These are phyloP conservation scores for Amblyopsis rosae DNA, from an alignment of 2,113 vertebrate genomes.

Conservation along the genomic window DNA sequence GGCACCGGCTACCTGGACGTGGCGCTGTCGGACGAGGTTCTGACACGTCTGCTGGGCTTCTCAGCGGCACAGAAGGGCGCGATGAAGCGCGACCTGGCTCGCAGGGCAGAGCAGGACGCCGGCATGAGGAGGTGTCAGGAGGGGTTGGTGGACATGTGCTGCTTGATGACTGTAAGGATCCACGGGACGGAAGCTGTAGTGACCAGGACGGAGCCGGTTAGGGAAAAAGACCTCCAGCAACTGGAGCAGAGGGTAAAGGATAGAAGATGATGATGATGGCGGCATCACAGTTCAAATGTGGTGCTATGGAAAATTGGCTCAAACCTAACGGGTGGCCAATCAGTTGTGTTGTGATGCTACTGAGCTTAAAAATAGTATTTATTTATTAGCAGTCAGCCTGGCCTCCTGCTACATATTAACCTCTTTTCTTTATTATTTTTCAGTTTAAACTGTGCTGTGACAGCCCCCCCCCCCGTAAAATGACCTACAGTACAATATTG, in stretches of 20 bases:
- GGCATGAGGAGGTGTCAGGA: constrained; percentile 88
- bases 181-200: constrained; percentile 78
- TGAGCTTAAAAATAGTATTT: not conserved
- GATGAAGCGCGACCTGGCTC: constrained; percentile 81
- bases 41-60: constrained; percentile 88
- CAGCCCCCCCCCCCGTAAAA: not conserved
- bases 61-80: constrained; percentile 83
- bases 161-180: constrained; percentile 85
- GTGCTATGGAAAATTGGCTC: not conserved
- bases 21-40: constrained; percentile 84
- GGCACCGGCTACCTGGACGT: constrained; percentile 91
- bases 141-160: constrained; percentile 91
- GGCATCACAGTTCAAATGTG: constrained; percentile 2
- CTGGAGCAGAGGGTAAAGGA: constrained; percentile 76
- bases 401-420: constrained; percentile 25
- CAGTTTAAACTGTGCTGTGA: not conserved
- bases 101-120: constrained; percentile 72
- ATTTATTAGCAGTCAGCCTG: constrained; percentile 21
- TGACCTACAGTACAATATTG: not conserved
- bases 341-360: not conserved
- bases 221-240: constrained; percentile 69
- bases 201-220: constrained; percentile 75
- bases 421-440: constrained; percentile 1
- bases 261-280: constrained; percentile 53
- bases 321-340: no score